Percentiles rank a stretch among this genome's conserved stretches.
These are phyloP conservation scores for Eurois occulta DNA, from an alignment of 2,888 invertebrate species.

Conservation along the genomic window DNA sequence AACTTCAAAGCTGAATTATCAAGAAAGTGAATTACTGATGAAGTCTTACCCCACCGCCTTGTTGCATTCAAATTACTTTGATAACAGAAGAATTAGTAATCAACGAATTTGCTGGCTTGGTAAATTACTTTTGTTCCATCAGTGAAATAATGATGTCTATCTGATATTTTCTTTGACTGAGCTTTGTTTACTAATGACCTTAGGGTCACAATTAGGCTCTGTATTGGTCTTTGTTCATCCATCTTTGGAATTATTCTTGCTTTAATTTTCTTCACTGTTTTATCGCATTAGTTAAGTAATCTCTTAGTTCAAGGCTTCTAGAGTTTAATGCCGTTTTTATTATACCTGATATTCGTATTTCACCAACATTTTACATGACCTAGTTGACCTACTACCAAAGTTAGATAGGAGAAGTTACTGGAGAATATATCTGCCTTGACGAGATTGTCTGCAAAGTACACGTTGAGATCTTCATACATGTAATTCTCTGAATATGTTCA, in stretches of 20 bases:
- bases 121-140: slow-evolving; percentile 52
- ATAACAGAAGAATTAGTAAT: slow-evolving; percentile 46
- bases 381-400: slow-evolving; percentile 35
- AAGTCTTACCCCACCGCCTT: slow-evolving; percentile 20
- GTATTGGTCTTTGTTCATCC: not conserved
- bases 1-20: slow-evolving; percentile 19
- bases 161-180: slow-evolving; percentile 24
- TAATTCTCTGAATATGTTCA: slow-evolving; percentile 54
- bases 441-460: slow-evolving; percentile 44
- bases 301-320: not conserved
- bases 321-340: slow-evolving; percentile 15
- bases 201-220: slow-evolving; percentile 3
- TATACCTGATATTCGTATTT: slow-evolving; percentile 24
- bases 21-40: slow-evolving; percentile 35
- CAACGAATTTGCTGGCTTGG: slow-evolving; percentile 37
- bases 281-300: not conserved
- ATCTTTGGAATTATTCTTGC: not conserved
- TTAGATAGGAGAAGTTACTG: slow-evolving; percentile 48
- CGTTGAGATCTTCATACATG: slow-evolving; percentile 37
- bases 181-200: slow-evolving; percentile 7
- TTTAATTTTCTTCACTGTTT: not conserved
- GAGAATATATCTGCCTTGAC: slow-evolving; percentile 16
- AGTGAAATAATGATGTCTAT: slow-evolving; percentile 34
- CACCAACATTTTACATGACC: slow-evolving; percentile 18
- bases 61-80: slow-evolving; percentile 53